Evolutionary conservation across 2,113 vertebrate genomes (phyloP).

Genomic region (Pluvialis apricaria): DNA sequence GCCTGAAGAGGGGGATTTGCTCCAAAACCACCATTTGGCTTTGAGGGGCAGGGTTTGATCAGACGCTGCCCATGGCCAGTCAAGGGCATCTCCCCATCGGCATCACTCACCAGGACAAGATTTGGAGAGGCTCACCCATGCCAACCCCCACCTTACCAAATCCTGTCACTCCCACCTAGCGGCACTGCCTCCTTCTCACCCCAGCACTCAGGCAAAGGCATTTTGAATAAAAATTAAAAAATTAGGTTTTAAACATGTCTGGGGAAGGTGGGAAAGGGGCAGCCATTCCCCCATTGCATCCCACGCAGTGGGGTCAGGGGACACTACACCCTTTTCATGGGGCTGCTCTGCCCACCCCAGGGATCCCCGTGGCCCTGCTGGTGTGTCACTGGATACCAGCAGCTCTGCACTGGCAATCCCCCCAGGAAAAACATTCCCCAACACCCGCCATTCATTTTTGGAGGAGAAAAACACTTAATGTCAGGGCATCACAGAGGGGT

Average conservation of each 20-base stretch:
- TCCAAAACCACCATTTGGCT: neutral
- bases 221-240: neutral
- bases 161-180: neutral
- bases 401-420: neutral
- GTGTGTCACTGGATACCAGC: neutral
- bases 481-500: neutral
- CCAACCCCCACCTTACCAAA: neutral
- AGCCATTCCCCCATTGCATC: neutral
- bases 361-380: fast-evolving
- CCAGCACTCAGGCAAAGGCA: neutral
- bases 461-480: fast-evolving
- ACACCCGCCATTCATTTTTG: neutral
- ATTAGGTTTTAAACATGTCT: neutral
- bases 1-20: neutral
- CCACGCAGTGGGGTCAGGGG: fast-evolving
- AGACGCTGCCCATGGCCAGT: fast-evolving
- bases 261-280: neutral
- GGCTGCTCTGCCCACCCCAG: fast-evolving
- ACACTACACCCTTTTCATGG: neutral
- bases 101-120: neutral
- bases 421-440: fast-evolving
- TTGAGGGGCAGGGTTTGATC: neutral
- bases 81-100: neutral
- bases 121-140: neutral
- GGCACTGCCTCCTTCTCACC: neutral